Evolutionary conservation across 2,797 vertebrate species (phyloP).

Genomic region (Gymnopithys bicolor): DNA sequence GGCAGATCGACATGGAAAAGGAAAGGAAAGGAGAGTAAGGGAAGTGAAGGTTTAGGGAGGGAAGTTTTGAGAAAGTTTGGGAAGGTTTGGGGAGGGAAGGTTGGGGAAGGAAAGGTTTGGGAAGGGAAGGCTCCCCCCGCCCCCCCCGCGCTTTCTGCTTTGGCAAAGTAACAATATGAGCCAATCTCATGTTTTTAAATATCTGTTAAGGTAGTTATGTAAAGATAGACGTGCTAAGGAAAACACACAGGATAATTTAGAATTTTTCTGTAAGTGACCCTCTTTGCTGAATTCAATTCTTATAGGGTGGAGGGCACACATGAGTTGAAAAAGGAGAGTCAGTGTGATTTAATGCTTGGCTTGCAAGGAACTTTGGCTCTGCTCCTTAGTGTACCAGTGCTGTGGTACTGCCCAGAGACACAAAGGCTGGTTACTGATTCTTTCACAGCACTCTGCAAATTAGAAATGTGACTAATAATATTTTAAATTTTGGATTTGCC

Average conservation of each 20-base stretch:
- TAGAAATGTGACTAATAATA: neutral
- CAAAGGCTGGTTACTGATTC: neutral
- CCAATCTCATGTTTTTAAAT: neutral
- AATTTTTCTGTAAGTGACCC: neutral
- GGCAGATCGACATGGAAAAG: neutral
- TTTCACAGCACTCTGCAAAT: neutral
- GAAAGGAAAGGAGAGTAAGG: neutral
- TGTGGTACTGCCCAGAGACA: neutral
- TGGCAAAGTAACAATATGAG: neutral
- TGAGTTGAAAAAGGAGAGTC: neutral
- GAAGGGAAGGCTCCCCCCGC: too few relatives aligned
- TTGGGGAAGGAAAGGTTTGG: too few relatives aligned
- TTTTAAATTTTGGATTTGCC: neutral
- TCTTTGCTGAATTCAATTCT: neutral
- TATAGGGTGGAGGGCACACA: fast-evolving
- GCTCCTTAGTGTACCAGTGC: neutral
- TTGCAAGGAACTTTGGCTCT: neutral
- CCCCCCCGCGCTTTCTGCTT: too few relatives aligned
- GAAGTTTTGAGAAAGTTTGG: too few relatives aligned
- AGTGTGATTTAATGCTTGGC: neutral
- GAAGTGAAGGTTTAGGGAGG: neutral
- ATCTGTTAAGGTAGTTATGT: neutral
- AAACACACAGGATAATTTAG: neutral
- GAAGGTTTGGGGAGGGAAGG: too few relatives aligned
- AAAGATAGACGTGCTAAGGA: neutral